Evolutionary conservation across 2,888 invertebrate genomes (phyloP).

Genomic region (Muschampia plurimacula): DNA sequence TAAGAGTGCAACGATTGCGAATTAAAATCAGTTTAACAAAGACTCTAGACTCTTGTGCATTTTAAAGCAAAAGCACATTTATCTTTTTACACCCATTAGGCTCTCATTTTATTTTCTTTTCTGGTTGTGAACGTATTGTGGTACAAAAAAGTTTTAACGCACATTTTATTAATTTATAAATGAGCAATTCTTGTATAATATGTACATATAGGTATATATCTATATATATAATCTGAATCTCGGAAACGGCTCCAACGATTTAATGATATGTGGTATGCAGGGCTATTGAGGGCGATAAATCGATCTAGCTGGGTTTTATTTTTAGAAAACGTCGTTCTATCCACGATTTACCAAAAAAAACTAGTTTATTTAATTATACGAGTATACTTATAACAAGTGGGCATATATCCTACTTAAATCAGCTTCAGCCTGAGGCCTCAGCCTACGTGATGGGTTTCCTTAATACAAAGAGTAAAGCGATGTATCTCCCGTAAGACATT

Average conservation of each 20-base stretch:
- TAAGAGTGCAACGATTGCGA: slow-evolving; percentile 43
- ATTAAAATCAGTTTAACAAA: slow-evolving; percentile 39
- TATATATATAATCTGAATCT: too few species aligned
- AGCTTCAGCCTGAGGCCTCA: not conserved
- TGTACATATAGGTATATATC: too few species aligned
- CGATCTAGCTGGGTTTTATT: too few species aligned
- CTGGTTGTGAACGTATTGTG: not conserved
- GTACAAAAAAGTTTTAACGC: not conserved
- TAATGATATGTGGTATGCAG: too few species aligned
- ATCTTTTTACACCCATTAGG: slow-evolving; percentile 17
- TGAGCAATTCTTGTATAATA: too few species aligned
- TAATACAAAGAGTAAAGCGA: not conserved
- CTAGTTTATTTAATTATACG: too few species aligned
- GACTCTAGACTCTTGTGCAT: slow-evolving; percentile 30
- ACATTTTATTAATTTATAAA: not conserved
- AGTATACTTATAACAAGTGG: not conserved
- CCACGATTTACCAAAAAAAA: too few species aligned
- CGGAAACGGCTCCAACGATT: too few species aligned
- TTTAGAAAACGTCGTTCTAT: too few species aligned
- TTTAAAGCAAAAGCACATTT: slow-evolving; percentile 15
- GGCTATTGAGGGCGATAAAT: too few species aligned
- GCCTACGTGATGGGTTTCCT: not conserved
- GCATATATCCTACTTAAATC: not conserved
- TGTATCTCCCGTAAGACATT: not conserved
- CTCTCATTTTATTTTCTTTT: not conserved